Conservation (phyloP, 2,113 vertebrate genomes). For the Heteronetta atricapilla region DNA sequence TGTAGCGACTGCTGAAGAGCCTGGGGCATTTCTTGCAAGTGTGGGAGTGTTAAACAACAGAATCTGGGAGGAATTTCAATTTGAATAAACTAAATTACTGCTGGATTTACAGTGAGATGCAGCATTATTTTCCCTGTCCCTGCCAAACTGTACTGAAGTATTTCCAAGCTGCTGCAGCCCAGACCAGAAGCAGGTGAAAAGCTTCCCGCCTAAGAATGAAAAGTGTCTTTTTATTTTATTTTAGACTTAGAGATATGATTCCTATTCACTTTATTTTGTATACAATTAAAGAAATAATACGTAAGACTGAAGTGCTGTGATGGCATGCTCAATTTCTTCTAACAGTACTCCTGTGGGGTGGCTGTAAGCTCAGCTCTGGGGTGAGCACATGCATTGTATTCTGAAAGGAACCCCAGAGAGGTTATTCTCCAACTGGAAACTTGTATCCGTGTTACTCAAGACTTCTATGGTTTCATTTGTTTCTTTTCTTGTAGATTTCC, state of each 20-base stretch:
- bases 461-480: not conserved
- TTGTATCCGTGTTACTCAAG: not conserved
- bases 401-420: not conserved
- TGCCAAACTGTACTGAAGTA: not conserved
- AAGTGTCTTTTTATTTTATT: not conserved
- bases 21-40: fast-evolving
- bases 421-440: not conserved
- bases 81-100: not conserved
- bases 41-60: not conserved
- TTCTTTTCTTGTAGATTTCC: not conserved
- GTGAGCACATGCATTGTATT: not conserved
- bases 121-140: not conserved
- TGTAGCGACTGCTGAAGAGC: not conserved
- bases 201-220: not conserved
- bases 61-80: not conserved
- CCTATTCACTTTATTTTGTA: not conserved
- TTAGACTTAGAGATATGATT: not conserved
- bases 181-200: not conserved
- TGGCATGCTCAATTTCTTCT: not conserved
- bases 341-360: not conserved
- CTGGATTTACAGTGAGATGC: not conserved
- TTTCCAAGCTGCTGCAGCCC: not conserved
- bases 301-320: not conserved
- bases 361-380: not conserved
- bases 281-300: not conserved